phyloP scores from a whole-genome alignment of 2,888 invertebrate species.

The Thymelicus acteon region DNA sequence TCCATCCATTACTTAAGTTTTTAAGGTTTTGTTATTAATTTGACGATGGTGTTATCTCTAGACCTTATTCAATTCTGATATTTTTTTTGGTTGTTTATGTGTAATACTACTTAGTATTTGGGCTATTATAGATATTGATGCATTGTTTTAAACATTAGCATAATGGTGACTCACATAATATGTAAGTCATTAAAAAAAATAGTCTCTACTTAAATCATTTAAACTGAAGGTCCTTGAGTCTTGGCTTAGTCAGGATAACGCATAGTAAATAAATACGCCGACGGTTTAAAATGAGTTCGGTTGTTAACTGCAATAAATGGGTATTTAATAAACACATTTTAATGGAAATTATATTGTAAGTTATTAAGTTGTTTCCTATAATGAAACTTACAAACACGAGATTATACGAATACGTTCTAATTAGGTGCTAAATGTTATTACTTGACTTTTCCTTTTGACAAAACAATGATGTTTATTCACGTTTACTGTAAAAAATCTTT shows the following conservation, averaged over 20 bases:
- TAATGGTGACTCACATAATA: too few species aligned
- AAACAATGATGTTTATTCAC: background rate
- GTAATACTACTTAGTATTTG: too few species aligned
- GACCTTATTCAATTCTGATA: too few species aligned
- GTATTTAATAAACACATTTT: slow-evolving; percentile 6
- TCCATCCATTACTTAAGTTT: too few species aligned
- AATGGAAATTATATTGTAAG: slow-evolving; percentile 10
- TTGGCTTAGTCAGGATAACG: background rate
- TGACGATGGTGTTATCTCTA: too few species aligned
- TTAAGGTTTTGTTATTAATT: too few species aligned
- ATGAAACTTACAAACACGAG: background rate
- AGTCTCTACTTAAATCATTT: background rate
- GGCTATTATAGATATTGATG: too few species aligned
- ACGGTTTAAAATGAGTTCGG: background rate
- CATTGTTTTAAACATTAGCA: too few species aligned
- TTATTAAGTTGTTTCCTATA: slow-evolving; percentile 10
- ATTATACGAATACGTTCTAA: background rate
- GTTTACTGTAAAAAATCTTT: too few species aligned
- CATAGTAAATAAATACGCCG: background rate
- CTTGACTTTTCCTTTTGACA: slow-evolving; percentile 41
- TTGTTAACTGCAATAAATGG: background rate
- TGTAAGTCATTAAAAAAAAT: too few species aligned
- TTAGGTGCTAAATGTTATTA: slow-evolving; percentile 42
- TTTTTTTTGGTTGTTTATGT: too few species aligned
- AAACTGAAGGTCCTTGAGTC: background rate